These are phyloP conservation scores for Sycophila sp. DNA, from an alignment of 1,140 invertebrate genomes.

Conservation along the genomic window DNA sequence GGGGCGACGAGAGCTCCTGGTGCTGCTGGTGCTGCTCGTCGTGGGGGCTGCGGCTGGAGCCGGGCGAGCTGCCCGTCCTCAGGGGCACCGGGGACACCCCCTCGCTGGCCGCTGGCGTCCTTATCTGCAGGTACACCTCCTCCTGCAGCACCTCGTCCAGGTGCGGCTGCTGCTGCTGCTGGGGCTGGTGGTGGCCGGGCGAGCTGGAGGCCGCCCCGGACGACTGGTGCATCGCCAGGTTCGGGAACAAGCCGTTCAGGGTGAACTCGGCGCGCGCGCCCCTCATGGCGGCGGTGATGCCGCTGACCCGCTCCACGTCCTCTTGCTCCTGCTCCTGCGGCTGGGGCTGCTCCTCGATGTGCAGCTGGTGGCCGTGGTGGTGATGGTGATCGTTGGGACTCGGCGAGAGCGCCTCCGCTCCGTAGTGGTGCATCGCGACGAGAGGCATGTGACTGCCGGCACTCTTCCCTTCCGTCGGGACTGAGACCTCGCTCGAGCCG, in stretches of 20 bases:
- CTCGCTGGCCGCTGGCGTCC: constrained; percentile 5
- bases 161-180: constrained; percentile 54
- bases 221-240: constrained; percentile 35
- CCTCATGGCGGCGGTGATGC: constrained; percentile 53
- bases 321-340: constrained; percentile 40
- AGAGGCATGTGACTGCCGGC: constrained; percentile 60
- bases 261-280: constrained; percentile 48
- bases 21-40: constrained; percentile 52
- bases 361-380: constrained; percentile 44
- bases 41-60: constrained; percentile 58
- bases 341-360: constrained; percentile 23
- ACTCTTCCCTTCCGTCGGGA: constrained; percentile 52
- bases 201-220: constrained; percentile 34
- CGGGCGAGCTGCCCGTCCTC: constrained; percentile 57
- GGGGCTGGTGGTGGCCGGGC: constrained; percentile 17
- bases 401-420: constrained; percentile 55
- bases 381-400: constrained; percentile 48
- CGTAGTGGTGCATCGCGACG: constrained; percentile 62
- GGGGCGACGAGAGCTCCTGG: constrained; percentile 32
- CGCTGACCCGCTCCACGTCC: constrained; percentile 45
- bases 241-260: constrained; percentile 49
- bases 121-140: constrained; percentile 53
- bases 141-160: constrained; percentile 54
- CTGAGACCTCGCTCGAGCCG: constrained; percentile 33
- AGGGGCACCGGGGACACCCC: constrained; percentile 50